Evolutionary conservation across 2,797 vertebrate species (phyloP).

Genomic region (Gouania willdenowi): DNA sequence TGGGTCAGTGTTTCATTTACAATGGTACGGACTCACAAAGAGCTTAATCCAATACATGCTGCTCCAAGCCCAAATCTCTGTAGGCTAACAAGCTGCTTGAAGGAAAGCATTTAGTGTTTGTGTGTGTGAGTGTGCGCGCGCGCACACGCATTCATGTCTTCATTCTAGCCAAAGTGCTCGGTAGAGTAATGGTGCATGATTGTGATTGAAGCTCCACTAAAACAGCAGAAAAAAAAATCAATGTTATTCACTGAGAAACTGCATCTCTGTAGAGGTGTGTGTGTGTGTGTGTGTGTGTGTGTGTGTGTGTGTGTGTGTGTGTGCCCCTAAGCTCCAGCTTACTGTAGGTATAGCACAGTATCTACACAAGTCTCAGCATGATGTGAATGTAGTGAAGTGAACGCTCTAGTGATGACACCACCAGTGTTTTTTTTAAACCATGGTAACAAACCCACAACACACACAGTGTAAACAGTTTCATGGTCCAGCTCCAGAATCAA

Average conservation of each 20-base stretch:
- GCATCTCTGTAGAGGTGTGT: conserved; percentile 14
- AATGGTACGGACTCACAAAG: conserved; percentile 33
- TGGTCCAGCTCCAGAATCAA: conserved; percentile 14
- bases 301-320: conserved; percentile 6
- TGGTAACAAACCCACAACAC: conserved; percentile 25
- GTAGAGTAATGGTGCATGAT: conserved; percentile 59
- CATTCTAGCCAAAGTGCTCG: conserved; percentile 38
- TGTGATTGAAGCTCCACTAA: conserved; percentile 54
- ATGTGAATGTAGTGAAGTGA: too few species aligned
- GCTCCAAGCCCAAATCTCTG: conserved; percentile 29
- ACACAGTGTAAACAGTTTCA: conserved; percentile 32
- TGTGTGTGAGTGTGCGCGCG: conserved; percentile 4
- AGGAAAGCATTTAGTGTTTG: conserved; percentile 29
- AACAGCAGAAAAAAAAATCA: conserved; percentile 52
- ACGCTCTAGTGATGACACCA: conserved; percentile 1
- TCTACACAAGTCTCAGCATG: conserved; percentile 14
- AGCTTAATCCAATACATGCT: conserved; percentile 52
- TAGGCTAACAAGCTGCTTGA: conserved; percentile 35
- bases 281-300: not conserved
- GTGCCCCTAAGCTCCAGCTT: too few species aligned
- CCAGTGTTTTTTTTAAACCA: conserved; percentile 23
- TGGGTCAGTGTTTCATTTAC: conserved; percentile 9
- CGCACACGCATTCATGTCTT: conserved; percentile 32
- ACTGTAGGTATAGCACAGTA: not conserved
- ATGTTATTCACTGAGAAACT: conserved; percentile 41